These are phyloP conservation scores for Rhombomys opimus DNA, from an alignment of 2,113 vertebrate genomes.

Conservation along the genomic window DNA sequence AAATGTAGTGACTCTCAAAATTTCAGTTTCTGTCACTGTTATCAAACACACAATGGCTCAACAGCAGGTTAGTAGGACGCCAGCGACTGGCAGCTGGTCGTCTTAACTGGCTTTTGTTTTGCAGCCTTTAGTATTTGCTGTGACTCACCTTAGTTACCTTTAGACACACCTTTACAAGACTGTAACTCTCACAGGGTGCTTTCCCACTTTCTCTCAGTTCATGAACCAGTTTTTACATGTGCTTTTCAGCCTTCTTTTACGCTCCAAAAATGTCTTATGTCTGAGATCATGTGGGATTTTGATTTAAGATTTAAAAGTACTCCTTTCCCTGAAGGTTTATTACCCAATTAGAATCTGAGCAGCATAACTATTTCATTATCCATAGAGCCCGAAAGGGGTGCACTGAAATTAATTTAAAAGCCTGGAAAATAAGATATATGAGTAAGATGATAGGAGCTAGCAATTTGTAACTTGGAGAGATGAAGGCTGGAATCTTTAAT, in stretches of 20 bases:
- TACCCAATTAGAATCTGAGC: slow-evolving; percentile 70
- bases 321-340: slow-evolving; percentile 65
- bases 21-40: slow-evolving; percentile 16
- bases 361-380: slow-evolving; percentile 67
- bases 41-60: slow-evolving; percentile 32
- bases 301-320: slow-evolving; percentile 74
- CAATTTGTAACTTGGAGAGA: slow-evolving; percentile 70
- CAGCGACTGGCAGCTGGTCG: slow-evolving; percentile 53
- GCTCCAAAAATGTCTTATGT: slow-evolving; percentile 64
- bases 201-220: slow-evolving; percentile 41
- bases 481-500: slow-evolving; percentile 71
- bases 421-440: slow-evolving; percentile 70
- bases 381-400: slow-evolving; percentile 42
- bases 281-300: slow-evolving; percentile 60
- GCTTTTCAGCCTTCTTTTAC: slow-evolving; percentile 13
- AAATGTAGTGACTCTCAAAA: slow-evolving; percentile 12
- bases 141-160: slow-evolving; percentile 53
- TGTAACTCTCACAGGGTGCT: not conserved
- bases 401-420: slow-evolving; percentile 68
- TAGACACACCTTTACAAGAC: slow-evolving; percentile 29
- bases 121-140: slow-evolving; percentile 47
- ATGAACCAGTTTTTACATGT: slow-evolving; percentile 29
- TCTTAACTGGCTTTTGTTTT: slow-evolving; percentile 61
- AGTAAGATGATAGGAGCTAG: slow-evolving; percentile 63
- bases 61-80: slow-evolving; percentile 26